Evolutionary conservation across 1,140 invertebrate species (phyloP).

Genomic region (Hestina assimilis): DNA sequence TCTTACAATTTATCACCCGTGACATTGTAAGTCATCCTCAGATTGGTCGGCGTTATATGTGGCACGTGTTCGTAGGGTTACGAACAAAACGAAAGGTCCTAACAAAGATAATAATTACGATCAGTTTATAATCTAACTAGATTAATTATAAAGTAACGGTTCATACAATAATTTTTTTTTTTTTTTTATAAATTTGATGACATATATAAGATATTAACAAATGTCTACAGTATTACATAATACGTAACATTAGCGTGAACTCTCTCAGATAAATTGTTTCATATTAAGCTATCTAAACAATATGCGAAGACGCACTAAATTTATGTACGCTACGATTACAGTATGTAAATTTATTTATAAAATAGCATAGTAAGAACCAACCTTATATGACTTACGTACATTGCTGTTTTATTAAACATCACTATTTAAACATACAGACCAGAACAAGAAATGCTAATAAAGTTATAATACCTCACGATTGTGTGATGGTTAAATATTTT

Average conservation of each 20-base stretch:
- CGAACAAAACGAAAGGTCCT: too few species aligned
- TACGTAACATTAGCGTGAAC: not conserved
- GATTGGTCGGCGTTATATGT: too few species aligned
- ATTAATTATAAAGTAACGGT: too few species aligned
- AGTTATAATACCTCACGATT: not conserved
- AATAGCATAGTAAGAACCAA: constrained; percentile 1
- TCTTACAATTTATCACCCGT: too few species aligned
- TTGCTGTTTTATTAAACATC: not conserved
- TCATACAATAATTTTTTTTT: too few species aligned
- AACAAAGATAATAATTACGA: too few species aligned
- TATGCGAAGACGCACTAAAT: constrained; percentile 2
- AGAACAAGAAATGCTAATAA: not conserved
- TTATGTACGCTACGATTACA: not conserved
- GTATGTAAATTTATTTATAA: constrained; percentile 5
- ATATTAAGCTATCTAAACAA: constrained; percentile 4
- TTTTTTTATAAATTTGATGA: too few species aligned
- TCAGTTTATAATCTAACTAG: too few species aligned
- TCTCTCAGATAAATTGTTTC: not conserved
- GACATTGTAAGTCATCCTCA: too few species aligned
- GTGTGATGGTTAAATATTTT: not conserved
- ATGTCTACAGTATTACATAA: not conserved
- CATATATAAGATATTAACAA: too few species aligned
- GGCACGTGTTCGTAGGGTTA: too few species aligned
- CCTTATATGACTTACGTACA: not conserved
- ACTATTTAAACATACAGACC: not conserved